Base-by-base conservation (phyloP, 2,888 invertebrate species). In the Xestia sexstrigata region DNA sequence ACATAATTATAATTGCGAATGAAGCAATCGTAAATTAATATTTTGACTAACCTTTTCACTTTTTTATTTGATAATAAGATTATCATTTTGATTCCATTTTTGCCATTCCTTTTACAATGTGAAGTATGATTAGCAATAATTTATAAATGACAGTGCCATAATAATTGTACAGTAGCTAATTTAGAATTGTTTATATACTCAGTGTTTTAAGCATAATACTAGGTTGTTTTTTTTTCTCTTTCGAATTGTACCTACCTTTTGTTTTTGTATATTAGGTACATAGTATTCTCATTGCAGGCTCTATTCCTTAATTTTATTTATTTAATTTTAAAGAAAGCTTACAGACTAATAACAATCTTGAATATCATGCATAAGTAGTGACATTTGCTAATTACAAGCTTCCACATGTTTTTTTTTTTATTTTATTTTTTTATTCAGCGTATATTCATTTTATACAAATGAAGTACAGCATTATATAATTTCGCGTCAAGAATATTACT, bases 101-200 rank as follows among this genome's bases (percentile, higher is more conserved):
- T 86, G 84, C 76, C 86, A 89, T 85, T 87, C 83, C 83, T 79
- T 82, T 88, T 85, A 62, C 85, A 81, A 74, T 76, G 73, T 85
- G 74, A 84, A 81, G 42, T 74, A 79, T 81, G 67, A 82, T 87
- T 85, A 85, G 82, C 87, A 76, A 82, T 86, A 87, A 87, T 88
- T 84, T 89, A 84, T 89, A 90, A 86, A 89, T 78, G 84, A 89
- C 90, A 90, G 93, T 93, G 93, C 93, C 93, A 93, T 93, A 93
- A 90, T 92, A 90, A 84, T 88, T 91, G 89, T 92, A 90, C 88
- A 91, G 88, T 88, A 88, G 85, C 66, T 79, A 83, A 76, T 86
- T 87, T 89, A 89, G 78, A 82, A 52, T 67, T 84, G 84, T 85
- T 87, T 79, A 77, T 83, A 84, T 88, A 83, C 87, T 86, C 82